Base-by-base conservation (phyloP, 2,113 vertebrate genomes). In the Odobenus rosmarus region DNA sequence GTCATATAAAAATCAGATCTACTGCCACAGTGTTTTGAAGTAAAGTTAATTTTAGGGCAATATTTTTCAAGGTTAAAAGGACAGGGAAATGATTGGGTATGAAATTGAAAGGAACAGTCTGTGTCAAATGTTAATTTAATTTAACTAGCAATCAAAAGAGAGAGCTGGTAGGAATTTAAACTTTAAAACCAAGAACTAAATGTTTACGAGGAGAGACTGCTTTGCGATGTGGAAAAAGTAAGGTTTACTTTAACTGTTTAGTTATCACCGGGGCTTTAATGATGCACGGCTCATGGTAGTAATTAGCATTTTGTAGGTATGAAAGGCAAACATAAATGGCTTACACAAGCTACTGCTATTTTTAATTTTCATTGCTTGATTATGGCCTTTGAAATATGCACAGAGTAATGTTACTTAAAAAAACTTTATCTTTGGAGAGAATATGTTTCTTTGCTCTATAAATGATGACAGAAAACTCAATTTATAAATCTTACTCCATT, bases 101-200 rank as follows among this genome's bases (percentile, higher is more conserved):
- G 46, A 90, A 95, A 97, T 46, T 93, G 74, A 88, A 94, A 97
- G 72, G 4, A 93, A 82, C 5, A 81, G 13, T 51, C 26, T 57
- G 24, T 93, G 76, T 96, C 55, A 71, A 62, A 85, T 94, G 55
- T 85, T 95, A 95, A 95, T 62, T 71, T 55, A 96, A 90, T 90
- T 94, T 90, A 96, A 89, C 49, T 79, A 95, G 49, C 55, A 92
- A 97, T 95, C 49, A 83, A 53, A 95, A 74, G 39, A 95, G 62
- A 90, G 13, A 28, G 18, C 36, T 93, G 49, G 76, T 90, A 76
- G 85, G 96, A 92, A 88, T 93, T 90, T 74, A 90, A 97, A 92
- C 61, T 90, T 94, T 94, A 95, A 93, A 90, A 94, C 69, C 49
- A 80, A 93, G 6, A 96, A 55, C 39, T 93, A 88, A 93, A 92